Evolutionary conservation across 2,888 invertebrate species (phyloP), one percentile per base, ranked within the genome.

Genomic region (Druceiella hillmani): DNA sequence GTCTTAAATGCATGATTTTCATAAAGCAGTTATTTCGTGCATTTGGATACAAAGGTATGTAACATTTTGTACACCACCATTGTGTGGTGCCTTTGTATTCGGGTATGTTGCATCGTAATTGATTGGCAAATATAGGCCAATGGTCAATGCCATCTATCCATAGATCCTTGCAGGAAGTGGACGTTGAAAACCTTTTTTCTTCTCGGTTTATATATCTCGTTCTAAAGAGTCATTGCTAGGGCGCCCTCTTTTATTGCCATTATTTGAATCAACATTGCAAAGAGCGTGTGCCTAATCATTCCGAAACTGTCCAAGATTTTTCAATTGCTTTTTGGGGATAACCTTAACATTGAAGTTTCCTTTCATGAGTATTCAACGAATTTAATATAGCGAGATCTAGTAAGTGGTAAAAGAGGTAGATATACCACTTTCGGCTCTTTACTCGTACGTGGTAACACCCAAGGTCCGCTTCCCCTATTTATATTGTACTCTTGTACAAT

Each of bases 181-280:
- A 17, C 17, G 31, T 17, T 12, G 17, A 16, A 17, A 17, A 16
- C 17, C 31, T 31, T 17, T 31, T 16, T 11, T 15, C 17, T 16
- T 31, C 17, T 31, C 17, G 31, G 31, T 12, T 12, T n/a, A n/a
- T n/a, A n/a, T n/a, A n/a, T n/a, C n/a, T n/a, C n/a, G n/a, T n/a
- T 31, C 33, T 33, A 33, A 33, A 33, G 24, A 22, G 20, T 10
- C 12, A 12, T 22, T 33, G 33, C 24, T 33, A 16, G 33, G 22
- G 14, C 22, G 24, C 14, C 24, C 24, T 22, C 33, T 33, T 33
- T 24, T 22, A 12, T 17, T 12, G 24, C 33, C 33, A 13, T 24
- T 33, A 13, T 25, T 20, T 11, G 12, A 14, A 11, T 13, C 24
- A 12, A 24, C 12, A 22, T 33, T 22, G 33, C 13, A 11, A 10